These are phyloP conservation scores for Bimastos eiseni DNA, from an alignment of 2,888 invertebrate species.

Conservation along the genomic window DNA sequence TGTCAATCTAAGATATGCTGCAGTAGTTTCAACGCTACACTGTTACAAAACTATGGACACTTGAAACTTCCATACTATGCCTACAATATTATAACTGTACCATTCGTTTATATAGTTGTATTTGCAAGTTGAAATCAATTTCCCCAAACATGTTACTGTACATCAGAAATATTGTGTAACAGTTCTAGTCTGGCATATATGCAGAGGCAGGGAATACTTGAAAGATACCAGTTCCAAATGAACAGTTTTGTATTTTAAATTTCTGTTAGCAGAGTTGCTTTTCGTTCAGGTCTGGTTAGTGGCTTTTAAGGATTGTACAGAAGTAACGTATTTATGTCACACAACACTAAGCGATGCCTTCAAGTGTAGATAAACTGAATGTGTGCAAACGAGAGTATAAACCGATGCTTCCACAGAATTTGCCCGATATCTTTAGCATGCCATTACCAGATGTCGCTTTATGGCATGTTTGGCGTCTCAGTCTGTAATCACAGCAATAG, in stretches of 20 bases:
- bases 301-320: background rate
- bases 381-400: background rate
- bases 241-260: background rate
- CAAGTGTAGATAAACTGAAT: background rate
- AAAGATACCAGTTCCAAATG: background rate
- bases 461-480: background rate
- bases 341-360: background rate
- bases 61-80: background rate
- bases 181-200: background rate
- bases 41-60: background rate
- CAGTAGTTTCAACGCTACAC: too few species aligned
- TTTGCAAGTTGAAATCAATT: background rate
- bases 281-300: background rate
- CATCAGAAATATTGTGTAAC: background rate
- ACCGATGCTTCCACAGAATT: background rate
- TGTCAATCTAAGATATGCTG: too few species aligned
- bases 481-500: constrained; percentile 10
- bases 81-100: background rate
- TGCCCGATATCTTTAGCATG: too few species aligned
- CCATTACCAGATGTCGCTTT: background rate
- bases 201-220: background rate
- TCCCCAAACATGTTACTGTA: background rate
- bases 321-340: background rate
- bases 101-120: background rate
- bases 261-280: background rate